These are phyloP conservation scores for Ceratina japonica DNA, from an alignment of 1,140 invertebrate species.

Conservation along the genomic window DNA sequence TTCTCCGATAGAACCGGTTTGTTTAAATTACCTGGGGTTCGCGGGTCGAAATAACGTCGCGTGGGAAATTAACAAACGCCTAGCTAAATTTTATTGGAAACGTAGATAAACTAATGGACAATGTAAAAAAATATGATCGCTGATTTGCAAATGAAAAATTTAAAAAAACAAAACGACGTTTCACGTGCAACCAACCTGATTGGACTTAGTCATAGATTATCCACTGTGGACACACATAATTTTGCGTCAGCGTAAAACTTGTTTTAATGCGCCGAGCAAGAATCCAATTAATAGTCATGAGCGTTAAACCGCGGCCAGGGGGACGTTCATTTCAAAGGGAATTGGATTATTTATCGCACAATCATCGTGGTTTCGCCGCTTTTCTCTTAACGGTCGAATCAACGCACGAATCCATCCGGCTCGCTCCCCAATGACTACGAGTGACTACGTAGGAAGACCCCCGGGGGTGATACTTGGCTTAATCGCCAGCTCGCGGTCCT, in stretches of 20 bases:
- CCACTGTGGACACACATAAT: no score
- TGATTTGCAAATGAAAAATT: no score
- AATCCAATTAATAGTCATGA: background rate
- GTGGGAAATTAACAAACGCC: conserved; percentile 8
- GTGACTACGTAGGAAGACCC: conserved; percentile 53
- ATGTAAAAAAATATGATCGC: no score
- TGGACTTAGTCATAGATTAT: background rate
- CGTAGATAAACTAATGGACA: background rate
- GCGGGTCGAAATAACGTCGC: conserved; percentile 24
- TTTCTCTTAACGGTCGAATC: conserved; percentile 32
- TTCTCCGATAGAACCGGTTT: conserved; percentile 37
- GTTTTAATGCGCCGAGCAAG: background rate
- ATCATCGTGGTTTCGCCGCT: conserved; percentile 28
- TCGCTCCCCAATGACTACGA: conserved; percentile 28
- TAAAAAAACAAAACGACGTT: no score
- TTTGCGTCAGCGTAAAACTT: background rate
- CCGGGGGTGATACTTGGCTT: conserved; percentile 58
- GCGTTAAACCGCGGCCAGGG: background rate
- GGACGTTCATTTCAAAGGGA: background rate
- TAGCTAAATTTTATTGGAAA: background rate
- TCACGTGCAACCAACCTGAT: no score
- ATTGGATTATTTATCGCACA: conserved; percentile 11
- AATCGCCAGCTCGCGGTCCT: conserved; percentile 66
- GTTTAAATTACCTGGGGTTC: conserved; percentile 18
- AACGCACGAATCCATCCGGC: conserved; percentile 25